Evolutionary conservation across 2,113 vertebrate species (phyloP).

Genomic region (Lynx canadensis): DNA sequence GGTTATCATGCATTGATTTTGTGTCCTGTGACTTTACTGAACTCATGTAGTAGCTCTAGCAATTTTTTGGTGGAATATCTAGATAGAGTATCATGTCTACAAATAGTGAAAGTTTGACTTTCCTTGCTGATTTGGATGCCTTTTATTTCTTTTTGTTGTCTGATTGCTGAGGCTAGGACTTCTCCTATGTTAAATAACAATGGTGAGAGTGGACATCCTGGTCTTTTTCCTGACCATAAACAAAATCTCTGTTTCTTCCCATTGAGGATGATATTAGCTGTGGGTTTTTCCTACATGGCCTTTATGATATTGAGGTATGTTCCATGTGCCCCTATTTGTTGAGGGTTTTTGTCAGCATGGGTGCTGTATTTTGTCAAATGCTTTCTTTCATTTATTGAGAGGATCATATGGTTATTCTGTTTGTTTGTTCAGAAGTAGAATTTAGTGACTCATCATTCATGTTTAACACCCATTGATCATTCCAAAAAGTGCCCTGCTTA

Average conservation of each 20-base stretch:
- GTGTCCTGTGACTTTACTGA: too few relatives aligned
- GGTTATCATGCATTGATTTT: too few relatives aligned
- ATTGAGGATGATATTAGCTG: background rate
- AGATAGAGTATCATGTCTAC: too few relatives aligned
- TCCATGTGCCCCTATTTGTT: background rate
- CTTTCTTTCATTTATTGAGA: background rate
- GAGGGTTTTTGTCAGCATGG: background rate
- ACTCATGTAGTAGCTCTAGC: too few relatives aligned
- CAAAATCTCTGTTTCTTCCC: background rate
- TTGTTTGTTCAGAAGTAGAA: too few relatives aligned
- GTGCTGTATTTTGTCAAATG: background rate
- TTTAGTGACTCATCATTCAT: too few relatives aligned
- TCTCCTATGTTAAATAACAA: background rate
- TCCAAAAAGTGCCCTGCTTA: too few relatives aligned
- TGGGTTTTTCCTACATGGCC: background rate
- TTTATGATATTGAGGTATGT: background rate
- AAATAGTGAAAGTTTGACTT: too few relatives aligned
- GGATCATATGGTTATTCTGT: background rate
- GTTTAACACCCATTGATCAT: too few relatives aligned
- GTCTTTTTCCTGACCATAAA: background rate
- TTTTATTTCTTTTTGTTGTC: background rate
- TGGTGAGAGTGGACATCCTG: background rate
- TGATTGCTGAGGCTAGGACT: background rate
- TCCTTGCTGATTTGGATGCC: background rate
- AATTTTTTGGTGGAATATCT: too few relatives aligned